Conservation (phyloP, 2,888 invertebrate species). For the Rhaphigaster nebulosa region DNA sequence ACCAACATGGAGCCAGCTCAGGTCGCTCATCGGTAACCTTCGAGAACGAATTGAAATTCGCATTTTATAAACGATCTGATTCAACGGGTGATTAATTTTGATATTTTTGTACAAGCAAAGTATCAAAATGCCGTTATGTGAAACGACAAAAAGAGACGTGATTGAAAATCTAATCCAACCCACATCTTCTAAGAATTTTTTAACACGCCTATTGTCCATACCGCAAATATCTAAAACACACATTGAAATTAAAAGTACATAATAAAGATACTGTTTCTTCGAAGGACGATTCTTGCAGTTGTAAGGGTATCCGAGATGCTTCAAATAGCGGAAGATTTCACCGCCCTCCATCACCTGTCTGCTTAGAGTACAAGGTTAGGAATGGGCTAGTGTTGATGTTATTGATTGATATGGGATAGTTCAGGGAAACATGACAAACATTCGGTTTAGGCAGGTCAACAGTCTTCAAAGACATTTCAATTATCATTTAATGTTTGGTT, state of each 20-base stretch:
- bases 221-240: not conserved
- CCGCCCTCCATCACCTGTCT: not conserved
- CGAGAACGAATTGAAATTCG: not conserved
- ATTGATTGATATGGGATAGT: not conserved
- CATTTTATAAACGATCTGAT: not conserved
- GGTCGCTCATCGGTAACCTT: not conserved
- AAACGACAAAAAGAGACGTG: not conserved
- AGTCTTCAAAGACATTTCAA: no score
- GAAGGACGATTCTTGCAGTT: not conserved
- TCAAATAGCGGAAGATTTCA: not conserved
- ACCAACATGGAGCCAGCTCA: not conserved
- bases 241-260: not conserved
- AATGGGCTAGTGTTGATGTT: not conserved
- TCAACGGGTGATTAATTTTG: not conserved
- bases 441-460: no score
- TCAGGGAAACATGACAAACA: not conserved
- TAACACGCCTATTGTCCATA: accelerated
- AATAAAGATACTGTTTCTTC: not conserved
- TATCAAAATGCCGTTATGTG: not conserved
- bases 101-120: not conserved
- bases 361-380: not conserved
- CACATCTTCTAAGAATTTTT: not conserved
- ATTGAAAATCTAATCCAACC: not conserved
- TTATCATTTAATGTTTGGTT: not conserved
- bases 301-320: not conserved